Evolutionary conservation across 2,888 invertebrate species (phyloP).

Genomic region (Stenichneumon culpator): DNA sequence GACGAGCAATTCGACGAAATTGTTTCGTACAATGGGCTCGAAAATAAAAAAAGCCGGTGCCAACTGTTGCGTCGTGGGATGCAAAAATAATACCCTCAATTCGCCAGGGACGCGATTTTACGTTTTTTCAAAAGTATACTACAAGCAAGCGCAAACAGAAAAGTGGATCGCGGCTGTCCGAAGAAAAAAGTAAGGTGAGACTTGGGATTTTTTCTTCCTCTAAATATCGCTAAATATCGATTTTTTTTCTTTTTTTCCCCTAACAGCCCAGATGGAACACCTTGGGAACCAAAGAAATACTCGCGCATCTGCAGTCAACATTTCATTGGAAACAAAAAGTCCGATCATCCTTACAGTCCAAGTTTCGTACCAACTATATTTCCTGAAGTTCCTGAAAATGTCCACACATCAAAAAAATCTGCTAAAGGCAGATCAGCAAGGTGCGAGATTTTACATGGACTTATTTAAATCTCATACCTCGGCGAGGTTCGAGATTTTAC

Average conservation of each 20-base stretch:
- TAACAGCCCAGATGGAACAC: constrained; percentile 20
- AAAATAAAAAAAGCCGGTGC: constrained; percentile 1
- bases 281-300: constrained; percentile 40
- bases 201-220: neutral
- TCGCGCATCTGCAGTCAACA: constrained; percentile 48
- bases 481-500: too few species aligned
- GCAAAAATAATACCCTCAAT: constrained; percentile 17
- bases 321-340: constrained; percentile 54
- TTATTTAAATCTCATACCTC: too few species aligned
- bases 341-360: constrained; percentile 41
- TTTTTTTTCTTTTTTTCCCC: neutral
- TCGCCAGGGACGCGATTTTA: constrained; percentile 15
- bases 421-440: neutral
- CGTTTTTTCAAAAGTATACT: constrained; percentile 13
- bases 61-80: constrained; percentile 18
- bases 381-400: neutral
- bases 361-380: constrained; percentile 50
- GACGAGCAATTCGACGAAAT: neutral
- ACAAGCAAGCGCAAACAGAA: constrained; percentile 3
- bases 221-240: neutral
- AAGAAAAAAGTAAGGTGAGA: constrained; percentile 18
- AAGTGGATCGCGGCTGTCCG: constrained; percentile 25
- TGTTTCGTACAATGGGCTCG: neutral
- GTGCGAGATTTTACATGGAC: neutral
- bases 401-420: neutral